Evolutionary conservation across 1,140 invertebrate genomes (phyloP).

Genomic region (Teleogryllus occipitalis): DNA sequence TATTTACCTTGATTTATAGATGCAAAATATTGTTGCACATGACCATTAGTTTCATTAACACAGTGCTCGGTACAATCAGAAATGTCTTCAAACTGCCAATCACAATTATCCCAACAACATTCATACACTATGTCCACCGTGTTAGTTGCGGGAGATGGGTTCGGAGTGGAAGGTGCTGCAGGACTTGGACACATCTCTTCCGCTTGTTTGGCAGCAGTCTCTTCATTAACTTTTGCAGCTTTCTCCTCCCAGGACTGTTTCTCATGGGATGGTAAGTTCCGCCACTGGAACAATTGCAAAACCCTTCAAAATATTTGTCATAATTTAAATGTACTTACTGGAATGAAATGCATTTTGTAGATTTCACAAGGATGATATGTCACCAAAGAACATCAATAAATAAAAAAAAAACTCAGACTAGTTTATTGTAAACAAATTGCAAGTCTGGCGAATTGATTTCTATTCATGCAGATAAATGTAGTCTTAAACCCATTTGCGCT

Average conservation of each 20-base stretch:
- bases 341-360: background rate
- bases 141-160: background rate
- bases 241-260: slow-evolving; percentile 91
- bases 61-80: slow-evolving; percentile 85
- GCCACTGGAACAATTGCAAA: slow-evolving; percentile 58
- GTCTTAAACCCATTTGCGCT: too few species aligned
- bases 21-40: slow-evolving; percentile 44
- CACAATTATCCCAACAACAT: slow-evolving; percentile 87
- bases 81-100: slow-evolving; percentile 87
- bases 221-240: slow-evolving; percentile 79
- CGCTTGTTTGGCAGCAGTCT: slow-evolving; percentile 50
- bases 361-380: too few species aligned
- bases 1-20: slow-evolving; percentile 34
- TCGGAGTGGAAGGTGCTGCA: slow-evolving; percentile 29
- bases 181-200: slow-evolving; percentile 28
- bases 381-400: too few species aligned
- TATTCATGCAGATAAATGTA: too few species aligned
- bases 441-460: too few species aligned
- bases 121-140: slow-evolving; percentile 57
- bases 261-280: slow-evolving; percentile 72
- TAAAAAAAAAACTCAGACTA: too few species aligned
- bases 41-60: slow-evolving; percentile 59
- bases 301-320: background rate
- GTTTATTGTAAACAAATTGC: too few species aligned
- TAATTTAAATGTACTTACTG: background rate